A percentile compares a stretch with the other conserved stretches of the same genome.
phyloP scores from a whole-genome alignment of 2,113 vertebrate genomes.

The Tyrannus savana region DNA sequence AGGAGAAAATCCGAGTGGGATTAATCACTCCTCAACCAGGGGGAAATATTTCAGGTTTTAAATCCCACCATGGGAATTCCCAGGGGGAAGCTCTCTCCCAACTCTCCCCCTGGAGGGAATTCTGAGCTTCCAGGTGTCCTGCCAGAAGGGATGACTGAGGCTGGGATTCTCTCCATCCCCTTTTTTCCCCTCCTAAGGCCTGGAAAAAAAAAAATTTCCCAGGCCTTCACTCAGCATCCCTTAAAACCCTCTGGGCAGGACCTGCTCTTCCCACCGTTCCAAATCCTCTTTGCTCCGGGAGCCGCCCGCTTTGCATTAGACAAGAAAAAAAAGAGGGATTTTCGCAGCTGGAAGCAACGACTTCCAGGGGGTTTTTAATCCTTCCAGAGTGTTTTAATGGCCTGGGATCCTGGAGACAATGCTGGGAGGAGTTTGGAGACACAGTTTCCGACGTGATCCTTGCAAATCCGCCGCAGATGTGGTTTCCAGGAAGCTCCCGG shows the following conservation, averaged over 20 bases:
- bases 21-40: neutral
- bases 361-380: neutral
- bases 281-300: neutral
- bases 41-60: neutral
- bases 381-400: neutral
- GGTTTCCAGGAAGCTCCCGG: conserved; percentile 41
- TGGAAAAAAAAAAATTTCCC: neutral
- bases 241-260: neutral
- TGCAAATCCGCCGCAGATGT: conserved; percentile 57
- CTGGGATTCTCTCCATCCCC: neutral
- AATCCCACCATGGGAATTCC: neutral
- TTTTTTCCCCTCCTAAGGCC: neutral
- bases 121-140: neutral
- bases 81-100: fast-evolving
- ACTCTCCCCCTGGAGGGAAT: fast-evolving
- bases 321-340: conserved; percentile 1
- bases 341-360: neutral
- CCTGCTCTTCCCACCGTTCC: neutral
- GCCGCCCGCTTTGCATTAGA: neutral
- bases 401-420: conserved; percentile 46
- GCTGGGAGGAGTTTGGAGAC: conserved; percentile 55
- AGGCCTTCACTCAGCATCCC: neutral
- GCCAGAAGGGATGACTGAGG: fast-evolving
- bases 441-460: conserved; percentile 16
- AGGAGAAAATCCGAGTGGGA: neutral